A percentile compares a stretch with the other conserved stretches of the same genome.
phyloP scores from a whole-genome alignment of 2,888 invertebrate genomes.

The Nemotelus nigrinus region DNA sequence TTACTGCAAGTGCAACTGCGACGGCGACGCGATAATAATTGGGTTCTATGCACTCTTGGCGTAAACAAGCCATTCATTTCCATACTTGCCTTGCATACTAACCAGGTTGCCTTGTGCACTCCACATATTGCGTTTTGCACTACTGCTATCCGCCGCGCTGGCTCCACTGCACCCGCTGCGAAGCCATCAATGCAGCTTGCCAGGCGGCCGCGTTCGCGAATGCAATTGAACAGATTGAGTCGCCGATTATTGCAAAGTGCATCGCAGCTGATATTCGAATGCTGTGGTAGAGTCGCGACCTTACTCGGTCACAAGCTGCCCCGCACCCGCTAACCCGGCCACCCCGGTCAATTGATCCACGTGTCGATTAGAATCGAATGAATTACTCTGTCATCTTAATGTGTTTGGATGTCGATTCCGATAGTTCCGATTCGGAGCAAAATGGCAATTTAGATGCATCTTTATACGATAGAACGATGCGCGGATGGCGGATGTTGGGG shows the following conservation, averaged over 20 bases:
- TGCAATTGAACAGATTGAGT: conserved; percentile 30
- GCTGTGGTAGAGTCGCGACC: neutral
- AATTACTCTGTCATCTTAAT: neutral
- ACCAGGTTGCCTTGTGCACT: conserved; percentile 22
- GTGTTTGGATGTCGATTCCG: neutral
- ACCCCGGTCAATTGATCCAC: neutral
- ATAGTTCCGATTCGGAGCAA: neutral
- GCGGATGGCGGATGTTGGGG: no score
- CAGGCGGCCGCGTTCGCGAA: neutral
- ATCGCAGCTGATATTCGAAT: conserved; percentile 2
- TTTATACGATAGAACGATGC: no score
- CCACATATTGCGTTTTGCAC: conserved; percentile 11
- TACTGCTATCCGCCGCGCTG: neutral
- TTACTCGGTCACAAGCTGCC: conserved; percentile 1
- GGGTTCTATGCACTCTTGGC: conserved; percentile 38
- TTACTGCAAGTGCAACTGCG: neutral
- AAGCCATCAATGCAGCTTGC: neutral
- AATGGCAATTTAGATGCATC: neutral
- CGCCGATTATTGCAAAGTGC: conserved; percentile 4
- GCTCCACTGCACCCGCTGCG: neutral
- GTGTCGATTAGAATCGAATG: neutral
- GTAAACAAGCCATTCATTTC: conserved; percentile 42
- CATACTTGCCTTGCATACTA: conserved; percentile 38
- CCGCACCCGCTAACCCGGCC: neutral
- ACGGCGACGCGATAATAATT: conserved; percentile 24